These are phyloP conservation scores for Steinernema feltiae DNA, from an alignment of 1,140 invertebrate genomes.

Conservation along the genomic window DNA sequence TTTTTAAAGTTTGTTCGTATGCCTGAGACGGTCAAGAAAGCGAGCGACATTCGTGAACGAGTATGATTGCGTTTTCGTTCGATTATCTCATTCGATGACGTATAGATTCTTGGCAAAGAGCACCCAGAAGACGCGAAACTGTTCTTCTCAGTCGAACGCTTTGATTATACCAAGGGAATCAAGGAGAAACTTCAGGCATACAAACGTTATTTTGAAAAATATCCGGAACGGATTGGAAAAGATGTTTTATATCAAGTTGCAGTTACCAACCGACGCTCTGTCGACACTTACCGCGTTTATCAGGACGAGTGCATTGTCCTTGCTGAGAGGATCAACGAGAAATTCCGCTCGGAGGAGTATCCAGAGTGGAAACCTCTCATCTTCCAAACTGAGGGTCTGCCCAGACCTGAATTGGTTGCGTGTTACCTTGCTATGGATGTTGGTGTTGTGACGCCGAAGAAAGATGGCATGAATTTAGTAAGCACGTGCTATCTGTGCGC, in stretches of 20 bases:
- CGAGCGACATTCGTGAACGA: constrained; percentile 46
- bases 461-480: constrained; percentile 56
- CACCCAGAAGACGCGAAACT: constrained; percentile 47
- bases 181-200: constrained; percentile 52
- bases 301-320: constrained; percentile 55
- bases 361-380: constrained; percentile 51
- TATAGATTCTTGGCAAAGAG: constrained; percentile 48
- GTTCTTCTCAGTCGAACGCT: constrained; percentile 57
- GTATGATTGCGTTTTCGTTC: constrained; percentile 29
- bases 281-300: constrained; percentile 56
- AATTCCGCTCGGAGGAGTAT: constrained; percentile 35
- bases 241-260: constrained; percentile 55
- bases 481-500: too few species aligned
- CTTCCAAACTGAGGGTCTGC: constrained; percentile 55
- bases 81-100: too few species aligned
- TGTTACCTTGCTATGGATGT: constrained; percentile 57
- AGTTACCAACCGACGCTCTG: constrained; percentile 53
- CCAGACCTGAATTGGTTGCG: constrained; percentile 50
- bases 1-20: constrained; percentile 48
- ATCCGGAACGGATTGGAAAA: constrained; percentile 54
- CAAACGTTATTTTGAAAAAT: constrained; percentile 50
- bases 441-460: constrained; percentile 55
- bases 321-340: constrained; percentile 49
- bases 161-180: constrained; percentile 57
- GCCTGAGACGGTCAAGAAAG: constrained; percentile 42